phyloP scores from a whole-genome alignment of 2,888 invertebrate genomes.

The Andrena bicolor region DNA sequence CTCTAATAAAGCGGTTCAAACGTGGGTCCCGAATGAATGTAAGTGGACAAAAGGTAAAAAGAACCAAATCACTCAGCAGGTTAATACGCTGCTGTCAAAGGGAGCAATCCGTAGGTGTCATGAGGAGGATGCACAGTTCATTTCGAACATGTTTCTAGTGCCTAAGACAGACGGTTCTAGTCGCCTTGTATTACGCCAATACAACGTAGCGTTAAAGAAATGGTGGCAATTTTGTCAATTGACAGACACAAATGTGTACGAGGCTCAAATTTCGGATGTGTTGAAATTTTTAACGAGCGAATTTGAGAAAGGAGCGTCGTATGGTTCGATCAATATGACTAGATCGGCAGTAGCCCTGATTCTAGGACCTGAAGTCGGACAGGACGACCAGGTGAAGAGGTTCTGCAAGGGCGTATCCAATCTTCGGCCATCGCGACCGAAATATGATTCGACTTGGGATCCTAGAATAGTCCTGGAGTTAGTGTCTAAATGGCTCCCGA shows the following conservation, averaged over 20 bases:
- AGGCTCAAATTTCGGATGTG: neutral
- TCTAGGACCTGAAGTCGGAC: neutral
- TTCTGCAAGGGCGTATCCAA: neutral
- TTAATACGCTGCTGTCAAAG: neutral
- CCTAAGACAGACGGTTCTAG: neutral
- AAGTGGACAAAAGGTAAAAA: no score
- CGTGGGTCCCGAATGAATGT: no score
- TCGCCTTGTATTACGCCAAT: neutral
- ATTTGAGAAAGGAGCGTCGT: neutral
- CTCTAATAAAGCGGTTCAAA: no score
- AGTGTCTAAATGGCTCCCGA: neutral
- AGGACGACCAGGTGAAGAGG: neutral
- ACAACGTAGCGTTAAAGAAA: neutral
- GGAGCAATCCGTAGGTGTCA: neutral
- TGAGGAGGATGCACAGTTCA: neutral
- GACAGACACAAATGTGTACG: neutral
- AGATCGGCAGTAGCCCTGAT: neutral
- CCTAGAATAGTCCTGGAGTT: neutral
- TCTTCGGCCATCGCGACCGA: neutral
- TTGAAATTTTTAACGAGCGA: neutral
- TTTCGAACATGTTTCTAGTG: neutral
- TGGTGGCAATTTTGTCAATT: neutral
- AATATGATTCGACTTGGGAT: neutral
- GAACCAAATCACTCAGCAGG: no score
- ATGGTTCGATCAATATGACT: neutral